Conservation (phyloP, 2,797 vertebrate species). For the Sebastes melanostomus region DNA sequence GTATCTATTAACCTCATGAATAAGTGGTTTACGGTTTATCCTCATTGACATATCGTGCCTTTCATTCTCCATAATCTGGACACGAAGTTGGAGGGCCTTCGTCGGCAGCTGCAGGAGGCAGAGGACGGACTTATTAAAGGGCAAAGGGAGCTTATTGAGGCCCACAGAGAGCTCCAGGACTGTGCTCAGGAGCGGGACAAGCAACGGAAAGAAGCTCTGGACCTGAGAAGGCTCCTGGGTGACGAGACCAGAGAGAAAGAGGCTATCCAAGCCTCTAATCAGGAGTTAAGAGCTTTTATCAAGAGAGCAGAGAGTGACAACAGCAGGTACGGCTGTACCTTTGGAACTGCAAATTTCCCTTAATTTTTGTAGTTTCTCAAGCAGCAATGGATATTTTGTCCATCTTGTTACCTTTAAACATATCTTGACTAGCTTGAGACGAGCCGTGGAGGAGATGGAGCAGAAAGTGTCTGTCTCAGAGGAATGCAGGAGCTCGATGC, state of each 20-base stretch:
- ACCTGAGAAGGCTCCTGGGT: slow-evolving; percentile 73
- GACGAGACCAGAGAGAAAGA: slow-evolving; percentile 82
- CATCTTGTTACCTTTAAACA: background rate
- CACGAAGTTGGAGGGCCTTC: slow-evolving; percentile 79
- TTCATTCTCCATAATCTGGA: slow-evolving; percentile 2
- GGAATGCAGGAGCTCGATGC: slow-evolving; percentile 71
- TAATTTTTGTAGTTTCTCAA: background rate
- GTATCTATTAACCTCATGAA: background rate
- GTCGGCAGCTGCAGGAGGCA: slow-evolving; percentile 70
- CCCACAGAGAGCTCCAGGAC: slow-evolving; percentile 77
- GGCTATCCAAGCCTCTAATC: slow-evolving; percentile 81
- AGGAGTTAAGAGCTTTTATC: slow-evolving; percentile 79
- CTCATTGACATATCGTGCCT: background rate
- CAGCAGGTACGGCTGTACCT: slow-evolving; percentile 78
- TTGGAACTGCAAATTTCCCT: background rate
- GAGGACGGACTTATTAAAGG: slow-evolving; percentile 73
- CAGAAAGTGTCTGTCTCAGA: slow-evolving; percentile 80
- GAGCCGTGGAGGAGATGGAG: slow-evolving; percentile 81
- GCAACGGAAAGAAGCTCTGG: slow-evolving; percentile 78
- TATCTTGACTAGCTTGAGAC: slow-evolving; percentile 76
- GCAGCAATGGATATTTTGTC: background rate
- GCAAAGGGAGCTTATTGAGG: slow-evolving; percentile 77
- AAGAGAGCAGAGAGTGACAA: slow-evolving; percentile 83
- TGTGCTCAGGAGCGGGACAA: slow-evolving; percentile 73
- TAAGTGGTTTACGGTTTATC: background rate